Conservation (phyloP, 2,797 vertebrate species). For the Trachops cirrhosus region DNA sequence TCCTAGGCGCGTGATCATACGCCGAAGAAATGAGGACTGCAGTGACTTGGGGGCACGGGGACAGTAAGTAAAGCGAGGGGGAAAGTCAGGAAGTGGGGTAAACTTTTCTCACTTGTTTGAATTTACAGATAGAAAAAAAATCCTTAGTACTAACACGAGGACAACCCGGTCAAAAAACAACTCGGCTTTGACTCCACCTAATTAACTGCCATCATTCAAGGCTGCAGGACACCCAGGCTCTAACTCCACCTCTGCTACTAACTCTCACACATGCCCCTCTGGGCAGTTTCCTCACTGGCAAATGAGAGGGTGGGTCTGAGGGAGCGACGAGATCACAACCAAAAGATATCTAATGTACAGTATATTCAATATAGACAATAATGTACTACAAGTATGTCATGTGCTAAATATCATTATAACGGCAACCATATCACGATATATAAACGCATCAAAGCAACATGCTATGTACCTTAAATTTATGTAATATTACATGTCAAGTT, state of each 20-base stretch:
- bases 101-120: background rate
- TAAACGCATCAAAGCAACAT: background rate
- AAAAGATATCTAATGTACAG: background rate
- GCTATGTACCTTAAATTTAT: background rate
- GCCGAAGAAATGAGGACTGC: background rate
- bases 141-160: background rate
- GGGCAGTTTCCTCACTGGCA: background rate
- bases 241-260: background rate
- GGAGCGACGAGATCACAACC: background rate
- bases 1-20: background rate
- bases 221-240: background rate
- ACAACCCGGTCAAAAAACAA: background rate
- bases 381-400: background rate
- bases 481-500: background rate
- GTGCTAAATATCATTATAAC: background rate
- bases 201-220: background rate
- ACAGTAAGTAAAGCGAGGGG: background rate
- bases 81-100: background rate
- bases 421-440: background rate
- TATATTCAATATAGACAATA: background rate
- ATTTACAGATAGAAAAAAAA: background rate
- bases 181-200: fast-evolving
- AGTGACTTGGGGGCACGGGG: too few relatives aligned
- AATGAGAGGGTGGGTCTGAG: background rate
- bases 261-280: background rate